Evolutionary conservation across 2,797 vertebrate genomes (phyloP).

Genomic region (Garrulus glandarius): DNA sequence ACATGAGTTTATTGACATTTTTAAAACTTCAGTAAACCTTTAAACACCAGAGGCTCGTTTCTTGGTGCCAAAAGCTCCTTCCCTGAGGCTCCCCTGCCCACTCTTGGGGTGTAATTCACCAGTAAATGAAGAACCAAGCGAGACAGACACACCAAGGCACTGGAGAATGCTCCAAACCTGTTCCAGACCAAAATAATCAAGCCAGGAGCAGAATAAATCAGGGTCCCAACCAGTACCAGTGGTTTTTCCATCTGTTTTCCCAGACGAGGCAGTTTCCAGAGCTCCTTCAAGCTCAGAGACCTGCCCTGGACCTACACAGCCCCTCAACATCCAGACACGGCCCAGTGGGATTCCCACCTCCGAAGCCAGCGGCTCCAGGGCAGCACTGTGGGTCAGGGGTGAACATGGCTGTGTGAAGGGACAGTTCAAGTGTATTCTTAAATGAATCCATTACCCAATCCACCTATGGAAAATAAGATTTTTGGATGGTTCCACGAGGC

Average conservation of each 20-base stretch:
- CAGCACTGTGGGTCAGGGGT: not conserved
- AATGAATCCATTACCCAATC: not conserved
- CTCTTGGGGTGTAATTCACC: not conserved
- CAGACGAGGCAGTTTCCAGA: not conserved
- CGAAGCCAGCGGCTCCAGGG: accelerated
- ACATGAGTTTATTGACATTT: accelerated
- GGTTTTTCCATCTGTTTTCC: accelerated
- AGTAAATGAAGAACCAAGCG: accelerated
- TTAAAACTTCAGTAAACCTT: not conserved
- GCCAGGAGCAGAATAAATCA: not conserved
- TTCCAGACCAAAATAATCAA: not conserved
- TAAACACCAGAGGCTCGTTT: accelerated
- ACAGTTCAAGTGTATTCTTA: not conserved
- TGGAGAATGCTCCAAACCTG: not conserved
- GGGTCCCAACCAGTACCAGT: not conserved
- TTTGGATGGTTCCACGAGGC: not conserved
- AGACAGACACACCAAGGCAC: not conserved
- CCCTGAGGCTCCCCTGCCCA: too few species aligned
- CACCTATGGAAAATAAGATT: not conserved
- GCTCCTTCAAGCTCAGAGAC: not conserved
- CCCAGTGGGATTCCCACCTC: not conserved
- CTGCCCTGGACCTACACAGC: not conserved
- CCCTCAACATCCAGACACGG: accelerated
- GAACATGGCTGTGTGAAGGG: not conserved
- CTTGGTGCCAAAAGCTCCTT: not conserved